phyloP scores from a whole-genome alignment of 2,888 invertebrate genomes.

The Caenorhabditis sp. region DNA sequence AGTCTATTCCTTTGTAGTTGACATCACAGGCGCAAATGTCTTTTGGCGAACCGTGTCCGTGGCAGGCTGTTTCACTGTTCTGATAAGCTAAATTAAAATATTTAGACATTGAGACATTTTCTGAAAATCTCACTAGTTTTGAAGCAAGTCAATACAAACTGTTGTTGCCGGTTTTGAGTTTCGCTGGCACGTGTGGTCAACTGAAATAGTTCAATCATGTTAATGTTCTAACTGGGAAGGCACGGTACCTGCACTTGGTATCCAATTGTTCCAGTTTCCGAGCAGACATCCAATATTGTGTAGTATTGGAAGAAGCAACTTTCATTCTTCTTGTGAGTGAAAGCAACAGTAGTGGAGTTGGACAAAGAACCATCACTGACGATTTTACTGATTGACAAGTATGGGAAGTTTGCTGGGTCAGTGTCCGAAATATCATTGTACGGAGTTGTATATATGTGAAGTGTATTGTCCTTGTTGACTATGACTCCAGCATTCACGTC shows the following conservation, averaged over 20 bases:
- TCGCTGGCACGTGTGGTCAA: conserved; percentile 17
- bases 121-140: conserved; percentile 14
- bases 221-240: neutral
- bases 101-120: no score
- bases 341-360: conserved; percentile 3
- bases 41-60: conserved; percentile 38
- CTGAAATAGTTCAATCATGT: conserved; percentile 32
- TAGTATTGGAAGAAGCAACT: conserved; percentile 45
- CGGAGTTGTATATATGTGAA: conserved; percentile 38
- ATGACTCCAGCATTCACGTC: conserved; percentile 11
- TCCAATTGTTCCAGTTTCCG: conserved; percentile 29
- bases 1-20: conserved; percentile 42
- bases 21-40: conserved; percentile 24
- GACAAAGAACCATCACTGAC: conserved; percentile 1
- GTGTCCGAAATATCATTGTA: neutral
- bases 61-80: conserved; percentile 8
- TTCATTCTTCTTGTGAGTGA: conserved; percentile 20
- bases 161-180: conserved; percentile 13
- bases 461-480: neutral
- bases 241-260: conserved; percentile 52
- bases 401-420: conserved; percentile 45
- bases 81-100: neutral
- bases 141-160: conserved; percentile 51
- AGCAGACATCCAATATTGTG: conserved; percentile 34
- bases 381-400: conserved; percentile 37